Evolutionary conservation across 1,140 invertebrate species (phyloP).

Genomic region (Phymorhynchus buccinoides): DNA sequence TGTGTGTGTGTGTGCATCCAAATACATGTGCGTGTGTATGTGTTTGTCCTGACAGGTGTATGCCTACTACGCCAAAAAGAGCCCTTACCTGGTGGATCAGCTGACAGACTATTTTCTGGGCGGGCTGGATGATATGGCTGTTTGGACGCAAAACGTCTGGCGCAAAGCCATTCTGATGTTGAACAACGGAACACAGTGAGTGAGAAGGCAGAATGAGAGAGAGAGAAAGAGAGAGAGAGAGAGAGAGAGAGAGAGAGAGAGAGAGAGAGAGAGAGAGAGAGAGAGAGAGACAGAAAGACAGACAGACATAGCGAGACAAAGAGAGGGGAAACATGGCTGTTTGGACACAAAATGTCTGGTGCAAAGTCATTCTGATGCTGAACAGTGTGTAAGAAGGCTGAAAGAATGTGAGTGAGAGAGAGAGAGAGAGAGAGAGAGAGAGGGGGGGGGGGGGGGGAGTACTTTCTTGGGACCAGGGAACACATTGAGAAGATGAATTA

Average conservation of each 20-base stretch:
- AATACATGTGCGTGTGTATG: neutral
- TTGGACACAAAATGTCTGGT: slow-evolving; percentile 65
- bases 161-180: slow-evolving; percentile 58
- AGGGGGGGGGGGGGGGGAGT: no score
- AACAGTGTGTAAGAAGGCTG: slow-evolving; percentile 57
- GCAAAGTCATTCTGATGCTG: slow-evolving; percentile 56
- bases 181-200: slow-evolving; percentile 59
- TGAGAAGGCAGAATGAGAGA: no score
- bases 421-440: no score
- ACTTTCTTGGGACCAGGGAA: no score
- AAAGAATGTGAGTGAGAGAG: no score
- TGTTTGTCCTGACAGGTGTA: slow-evolving; percentile 48
- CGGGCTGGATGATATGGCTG: slow-evolving; percentile 68
- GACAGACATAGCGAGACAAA: no score
- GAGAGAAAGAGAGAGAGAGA: no score
- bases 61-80: slow-evolving; percentile 53
- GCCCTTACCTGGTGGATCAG: slow-evolving; percentile 61
- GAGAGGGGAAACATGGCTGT: slow-evolving; percentile 69
- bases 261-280: no score
- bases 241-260: no score
- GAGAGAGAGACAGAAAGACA: no score
- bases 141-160: slow-evolving; percentile 65
- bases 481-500: no score
- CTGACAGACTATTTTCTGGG: slow-evolving; percentile 64
- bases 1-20: slow-evolving; percentile 21